Percentiles rank a stretch among this genome's conserved stretches.
Conservation (phyloP, 2,888 invertebrate genomes). For the Biston betularia region DNA sequence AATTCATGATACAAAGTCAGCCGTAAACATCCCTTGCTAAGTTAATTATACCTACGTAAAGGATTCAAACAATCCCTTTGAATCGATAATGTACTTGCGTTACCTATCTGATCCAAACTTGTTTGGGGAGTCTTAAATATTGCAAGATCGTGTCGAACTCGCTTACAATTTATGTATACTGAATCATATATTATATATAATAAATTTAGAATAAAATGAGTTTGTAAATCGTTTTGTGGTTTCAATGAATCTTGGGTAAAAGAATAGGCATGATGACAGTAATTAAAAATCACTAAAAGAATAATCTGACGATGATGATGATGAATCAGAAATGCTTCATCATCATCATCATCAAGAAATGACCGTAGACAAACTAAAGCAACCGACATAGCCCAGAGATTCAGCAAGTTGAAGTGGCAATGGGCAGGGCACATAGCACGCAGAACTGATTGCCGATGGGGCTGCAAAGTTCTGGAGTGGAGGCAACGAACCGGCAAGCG, state of each 20-base stretch:
- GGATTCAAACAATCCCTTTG: constrained; percentile 14
- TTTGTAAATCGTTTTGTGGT: not conserved
- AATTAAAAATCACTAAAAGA: no score
- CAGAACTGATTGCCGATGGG: no score
- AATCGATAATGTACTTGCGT: constrained; percentile 38
- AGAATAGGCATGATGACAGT: no score
- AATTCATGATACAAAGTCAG: constrained; percentile 19
- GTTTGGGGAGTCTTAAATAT: constrained; percentile 37
- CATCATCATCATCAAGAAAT: no score
- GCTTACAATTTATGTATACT: constrained; percentile 7
- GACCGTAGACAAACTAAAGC: no score
- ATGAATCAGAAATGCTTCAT: no score
- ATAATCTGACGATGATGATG: no score
- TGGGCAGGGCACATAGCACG: no score
- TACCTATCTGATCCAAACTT: constrained; percentile 34
- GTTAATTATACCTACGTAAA: constrained; percentile 34
- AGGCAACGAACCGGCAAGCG: no score
- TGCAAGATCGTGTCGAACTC: constrained; percentile 25
- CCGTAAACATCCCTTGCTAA: constrained; percentile 26
- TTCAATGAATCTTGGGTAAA: not conserved
- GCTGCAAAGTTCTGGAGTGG: no score
- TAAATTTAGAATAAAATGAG: constrained; percentile 1
- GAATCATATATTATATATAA: constrained; percentile 2
- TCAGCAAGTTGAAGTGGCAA: no score
- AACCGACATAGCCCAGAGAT: no score